Evolutionary conservation across 1,140 invertebrate species (phyloP).

Genomic region (Riptortus pedestris): DNA sequence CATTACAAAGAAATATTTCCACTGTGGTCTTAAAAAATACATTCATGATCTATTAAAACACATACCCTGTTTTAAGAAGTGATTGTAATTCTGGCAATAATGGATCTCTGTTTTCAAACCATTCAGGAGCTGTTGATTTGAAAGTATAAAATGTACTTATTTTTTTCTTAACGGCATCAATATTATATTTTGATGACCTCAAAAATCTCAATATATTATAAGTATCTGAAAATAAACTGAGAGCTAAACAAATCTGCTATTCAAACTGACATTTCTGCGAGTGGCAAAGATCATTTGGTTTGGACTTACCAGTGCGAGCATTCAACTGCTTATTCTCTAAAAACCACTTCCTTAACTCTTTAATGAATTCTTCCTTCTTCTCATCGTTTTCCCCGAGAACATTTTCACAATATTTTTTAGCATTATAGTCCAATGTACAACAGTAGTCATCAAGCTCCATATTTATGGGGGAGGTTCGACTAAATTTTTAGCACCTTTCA

Average conservation of each 20-base stretch:
- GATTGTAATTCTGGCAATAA: slow-evolving; percentile 44
- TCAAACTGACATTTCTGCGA: background rate
- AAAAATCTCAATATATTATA: slow-evolving; percentile 41
- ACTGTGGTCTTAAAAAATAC: too few species aligned
- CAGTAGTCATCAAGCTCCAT: background rate
- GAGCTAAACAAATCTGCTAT: background rate
- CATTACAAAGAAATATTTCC: too few species aligned
- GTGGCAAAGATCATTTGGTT: background rate
- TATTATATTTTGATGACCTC: slow-evolving; percentile 48
- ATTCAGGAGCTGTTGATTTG: slow-evolving; percentile 42
- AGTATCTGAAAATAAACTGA: slow-evolving; percentile 20
- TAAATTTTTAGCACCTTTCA: too few species aligned
- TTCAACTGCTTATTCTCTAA: background rate
- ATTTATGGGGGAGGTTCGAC: too few species aligned
- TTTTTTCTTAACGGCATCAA: slow-evolving; percentile 46
- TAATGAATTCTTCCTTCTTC: background rate
- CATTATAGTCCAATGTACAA: background rate
- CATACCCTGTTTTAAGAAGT: slow-evolving; percentile 44
- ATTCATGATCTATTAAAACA: too few species aligned
- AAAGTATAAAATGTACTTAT: slow-evolving; percentile 47
- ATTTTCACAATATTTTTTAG: background rate
- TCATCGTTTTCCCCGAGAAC: background rate
- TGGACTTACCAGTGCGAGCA: background rate
- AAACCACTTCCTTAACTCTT: background rate
- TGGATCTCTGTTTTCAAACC: slow-evolving; percentile 51